These are phyloP conservation scores for Bubalus kerabau DNA, from an alignment of 2,113 vertebrate genomes.

Conservation along the genomic window DNA sequence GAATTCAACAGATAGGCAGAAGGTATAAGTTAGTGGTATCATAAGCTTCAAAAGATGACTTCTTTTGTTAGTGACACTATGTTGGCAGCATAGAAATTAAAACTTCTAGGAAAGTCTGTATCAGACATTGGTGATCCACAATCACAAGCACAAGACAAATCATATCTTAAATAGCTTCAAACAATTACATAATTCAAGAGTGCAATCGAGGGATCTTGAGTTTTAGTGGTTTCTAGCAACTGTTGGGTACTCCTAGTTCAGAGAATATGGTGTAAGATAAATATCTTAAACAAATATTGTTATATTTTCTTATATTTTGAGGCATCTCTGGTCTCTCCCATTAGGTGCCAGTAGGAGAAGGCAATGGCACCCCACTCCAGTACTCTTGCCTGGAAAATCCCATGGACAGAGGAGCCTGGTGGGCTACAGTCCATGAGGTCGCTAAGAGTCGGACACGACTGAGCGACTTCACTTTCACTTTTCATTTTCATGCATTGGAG, in stretches of 20 bases:
- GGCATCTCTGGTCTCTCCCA: not conserved
- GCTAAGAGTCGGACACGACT: no score
- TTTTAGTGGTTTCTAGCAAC: slow-evolving; percentile 14
- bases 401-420: no score
- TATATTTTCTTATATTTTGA: not conserved
- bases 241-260: not conserved
- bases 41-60: not conserved
- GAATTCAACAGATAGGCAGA: not conserved
- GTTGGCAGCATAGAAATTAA: not conserved
- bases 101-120: not conserved
- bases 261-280: not conserved
- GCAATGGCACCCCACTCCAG: no score
- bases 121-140: not conserved
- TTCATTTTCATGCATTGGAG: no score
- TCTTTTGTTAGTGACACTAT: not conserved
- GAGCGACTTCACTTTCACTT: no score
- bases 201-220: not conserved
- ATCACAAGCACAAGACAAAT: not conserved
- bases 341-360: not conserved
- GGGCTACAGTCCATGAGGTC: no score
- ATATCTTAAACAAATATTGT: not conserved
- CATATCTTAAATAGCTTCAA: not conserved
- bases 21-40: not conserved
- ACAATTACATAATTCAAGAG: not conserved
- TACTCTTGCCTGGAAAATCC: no score